Base-by-base conservation (phyloP, 2,888 invertebrate species). In the Listrodromus nycthemerus region DNA sequence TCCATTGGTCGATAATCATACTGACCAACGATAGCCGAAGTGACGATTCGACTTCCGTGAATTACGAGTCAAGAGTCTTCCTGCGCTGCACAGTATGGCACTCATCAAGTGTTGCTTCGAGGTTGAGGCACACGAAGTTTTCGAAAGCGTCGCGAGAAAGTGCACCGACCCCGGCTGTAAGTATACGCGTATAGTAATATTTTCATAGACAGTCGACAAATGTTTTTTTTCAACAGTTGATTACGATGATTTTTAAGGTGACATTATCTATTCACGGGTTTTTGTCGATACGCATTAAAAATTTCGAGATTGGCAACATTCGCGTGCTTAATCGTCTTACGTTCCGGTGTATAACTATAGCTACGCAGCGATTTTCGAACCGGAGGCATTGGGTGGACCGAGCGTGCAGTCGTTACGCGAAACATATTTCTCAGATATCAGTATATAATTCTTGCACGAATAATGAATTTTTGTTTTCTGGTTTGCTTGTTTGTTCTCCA, bases 91-190 rank as follows among this genome's bases (percentile, higher is more conserved):
- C 10, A 67, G 19, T 8, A 96, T 96, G 96, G 95, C 96, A 88
- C 94, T 96, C 86, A 95, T 97, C 86, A 96, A 96, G 92, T 97
- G 97, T 94, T 97, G 97, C 94, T 97, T 97, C 92, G 97, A 97
- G 91, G 95, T 96, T 74, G 97, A 97, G 91, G 94, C 96, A 50
- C 95, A 96, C 19, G 97, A 97, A 92, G 95, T 97, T 91, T 94
- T 97, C 85, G 97, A 97, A 89, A 95, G 96, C 24, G 95, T 97
- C 89, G 95, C 96, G 58, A 96, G 96, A 93, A 97, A 97, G 94
- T 97, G 97, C 92, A 96, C 97, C 65, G 97, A 97, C 94, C 96
- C 97, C 80, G 95, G 96, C 91, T 97, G 97, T 97, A 94, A 97
- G 97, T 97, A 94, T n/a, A 65, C 5, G 55, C 63, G 27, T 16